These are phyloP conservation scores for Mus spretus DNA, from an alignment of 2,797 vertebrate species.

Conservation along the genomic window DNA sequence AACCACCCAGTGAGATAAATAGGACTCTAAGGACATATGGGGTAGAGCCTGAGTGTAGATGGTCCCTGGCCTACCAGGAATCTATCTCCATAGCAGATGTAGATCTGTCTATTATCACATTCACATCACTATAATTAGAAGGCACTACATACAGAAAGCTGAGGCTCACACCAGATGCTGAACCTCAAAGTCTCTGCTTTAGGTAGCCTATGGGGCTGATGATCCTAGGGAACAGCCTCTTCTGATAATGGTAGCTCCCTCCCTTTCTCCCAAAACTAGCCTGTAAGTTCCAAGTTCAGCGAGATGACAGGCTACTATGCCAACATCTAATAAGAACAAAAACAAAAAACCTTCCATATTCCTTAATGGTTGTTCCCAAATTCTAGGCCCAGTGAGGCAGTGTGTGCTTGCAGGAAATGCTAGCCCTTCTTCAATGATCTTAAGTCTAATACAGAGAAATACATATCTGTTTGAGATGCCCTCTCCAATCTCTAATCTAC, in stretches of 20 bases:
- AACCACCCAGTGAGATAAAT: not conserved
- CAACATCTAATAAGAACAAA: not conserved
- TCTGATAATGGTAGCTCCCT: not conserved
- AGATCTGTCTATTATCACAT: not conserved
- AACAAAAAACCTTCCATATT: not conserved
- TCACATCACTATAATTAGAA: not conserved
- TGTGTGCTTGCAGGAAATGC: not conserved
- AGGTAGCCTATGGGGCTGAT: not conserved
- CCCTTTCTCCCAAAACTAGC: not conserved
- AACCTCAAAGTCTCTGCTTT: fast-evolving
- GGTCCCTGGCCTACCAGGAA: not conserved
- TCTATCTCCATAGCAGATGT: not conserved
- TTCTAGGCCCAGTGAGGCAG: not conserved
- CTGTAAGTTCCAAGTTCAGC: not conserved
- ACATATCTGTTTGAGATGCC: not conserved
- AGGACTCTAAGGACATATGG: not conserved
- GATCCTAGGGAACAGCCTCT: too few relatives aligned
- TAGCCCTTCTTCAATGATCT: not conserved
- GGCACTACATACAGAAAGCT: fast-evolving
- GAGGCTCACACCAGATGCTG: not conserved
- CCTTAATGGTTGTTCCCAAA: not conserved
- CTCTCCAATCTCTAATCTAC: not conserved
- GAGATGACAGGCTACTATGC: fast-evolving
- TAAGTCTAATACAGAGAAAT: conserved; percentile 12
- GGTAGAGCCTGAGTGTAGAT: not conserved